phyloP scores from a whole-genome alignment of 2,113 vertebrate species.

The Taxidea taxus region DNA sequence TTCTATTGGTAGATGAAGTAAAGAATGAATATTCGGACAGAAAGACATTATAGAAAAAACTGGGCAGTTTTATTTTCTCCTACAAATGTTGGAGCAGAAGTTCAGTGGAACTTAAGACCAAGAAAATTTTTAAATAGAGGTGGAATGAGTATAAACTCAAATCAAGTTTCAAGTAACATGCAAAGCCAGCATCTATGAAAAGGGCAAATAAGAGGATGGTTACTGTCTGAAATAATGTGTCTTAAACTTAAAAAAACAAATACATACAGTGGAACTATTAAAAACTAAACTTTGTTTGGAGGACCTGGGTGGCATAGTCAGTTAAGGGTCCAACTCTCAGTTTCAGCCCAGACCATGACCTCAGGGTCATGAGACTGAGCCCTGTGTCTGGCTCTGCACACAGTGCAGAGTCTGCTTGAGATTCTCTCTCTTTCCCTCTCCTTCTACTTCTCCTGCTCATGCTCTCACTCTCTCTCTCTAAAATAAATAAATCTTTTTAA shows the following conservation, averaged over 20 bases:
- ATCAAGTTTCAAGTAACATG: background rate
- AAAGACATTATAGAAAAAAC: background rate
- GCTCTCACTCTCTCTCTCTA: background rate
- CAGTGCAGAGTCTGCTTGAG: background rate
- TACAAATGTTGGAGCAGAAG: background rate
- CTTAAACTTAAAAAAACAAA: background rate
- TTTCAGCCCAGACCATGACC: background rate
- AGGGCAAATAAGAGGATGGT: background rate
- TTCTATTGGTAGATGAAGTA: background rate
- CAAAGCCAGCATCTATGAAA: background rate
- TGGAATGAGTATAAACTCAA: slow-evolving; percentile 15
- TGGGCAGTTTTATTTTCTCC: background rate
- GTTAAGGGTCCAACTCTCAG: background rate
- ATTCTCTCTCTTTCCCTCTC: background rate
- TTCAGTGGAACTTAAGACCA: background rate
- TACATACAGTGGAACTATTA: background rate
- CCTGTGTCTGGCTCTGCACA: background rate
- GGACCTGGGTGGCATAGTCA: background rate
- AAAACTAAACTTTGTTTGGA: background rate
- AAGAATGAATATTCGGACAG: background rate
- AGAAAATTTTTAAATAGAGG: background rate
- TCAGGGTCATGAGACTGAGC: background rate
- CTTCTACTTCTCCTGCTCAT: background rate
- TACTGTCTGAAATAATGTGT: background rate
- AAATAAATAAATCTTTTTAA: background rate